Base-by-base conservation (phyloP, 1,140 invertebrate species). In the Chironomus tepperi region DNA sequence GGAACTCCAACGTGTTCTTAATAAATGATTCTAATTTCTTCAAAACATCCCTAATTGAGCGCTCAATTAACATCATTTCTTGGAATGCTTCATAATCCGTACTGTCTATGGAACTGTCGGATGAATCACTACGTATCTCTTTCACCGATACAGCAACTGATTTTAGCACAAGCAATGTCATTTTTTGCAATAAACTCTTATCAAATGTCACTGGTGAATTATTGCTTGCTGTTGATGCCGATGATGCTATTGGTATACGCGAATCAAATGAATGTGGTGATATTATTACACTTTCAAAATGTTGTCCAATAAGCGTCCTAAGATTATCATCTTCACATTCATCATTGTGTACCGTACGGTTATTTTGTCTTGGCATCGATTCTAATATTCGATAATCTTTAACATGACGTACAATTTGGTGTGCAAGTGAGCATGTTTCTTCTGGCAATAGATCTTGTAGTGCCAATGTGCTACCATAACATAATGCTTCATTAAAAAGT, bases 121-220 rank as follows among this genome's bases (percentile, higher is more conserved):
- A 93, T 43, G 91, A 91, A 81, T 94, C 92, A 78, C 90, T 93
- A 74, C 92, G 85, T 76, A 94, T 93, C 80, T 95, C 93, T 80
- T 95, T 94, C 0, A 95, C 93, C 0, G 92, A 95, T 1, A 95
- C 92, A 5, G 94, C 94, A 64, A 95, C 90, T 73, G 92, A 92
- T 84, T 95, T 95, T 10, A 96, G 83, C 74, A 96, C 91, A 73
- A 95, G 82, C 2, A 95, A 82, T 7, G 93, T 90, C 83, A 94
- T 89, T 83, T 94, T 93, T 79, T 95, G 93, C 18, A 96, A 81
- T 76, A 95, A 85, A 1, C 92, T 89, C 79, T 87, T 89, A 77
- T 90, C 88, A 75, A 88, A 86, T 81, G 83, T 75, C 83, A 83
- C 77, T 80, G 83, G 76, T 82, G 82, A 77, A 81, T 83, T 16